Conservation (phyloP, 2,888 invertebrate genomes). For the Pristionchus maxplancki region DNA sequence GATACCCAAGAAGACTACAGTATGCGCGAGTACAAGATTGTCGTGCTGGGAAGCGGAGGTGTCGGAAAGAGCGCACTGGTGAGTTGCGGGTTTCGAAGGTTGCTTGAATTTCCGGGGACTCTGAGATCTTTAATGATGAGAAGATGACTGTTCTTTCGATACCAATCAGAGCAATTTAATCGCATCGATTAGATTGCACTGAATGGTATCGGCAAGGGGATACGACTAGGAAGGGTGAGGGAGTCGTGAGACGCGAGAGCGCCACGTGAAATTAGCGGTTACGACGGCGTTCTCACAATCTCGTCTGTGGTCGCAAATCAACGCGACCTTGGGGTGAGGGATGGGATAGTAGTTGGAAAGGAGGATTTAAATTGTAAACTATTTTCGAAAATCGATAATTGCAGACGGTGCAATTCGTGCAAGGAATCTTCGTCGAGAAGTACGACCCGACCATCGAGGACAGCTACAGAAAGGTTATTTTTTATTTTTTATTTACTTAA, state of each 20-base stretch:
- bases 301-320: not conserved
- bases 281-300: not conserved
- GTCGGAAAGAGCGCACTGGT: slow-evolving; percentile 97
- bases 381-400: slow-evolving; percentile 55
- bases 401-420: slow-evolving; percentile 93
- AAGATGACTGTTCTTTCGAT: not conserved
- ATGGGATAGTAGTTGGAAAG: not conserved
- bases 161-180: not conserved
- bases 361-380: slow-evolving; percentile 9
- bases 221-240: not conserved
- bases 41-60: slow-evolving; percentile 98
- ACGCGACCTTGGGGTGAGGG: not conserved
- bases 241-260: not conserved
- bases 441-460: slow-evolving; percentile 99
- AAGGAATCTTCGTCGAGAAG: slow-evolving; percentile 99
- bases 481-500: not conserved
- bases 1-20: slow-evolving; percentile 23
- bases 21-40: slow-evolving; percentile 99
- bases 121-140: not conserved
- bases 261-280: not conserved
- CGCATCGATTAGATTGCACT: not conserved
- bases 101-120: no score
- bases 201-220: not conserved
- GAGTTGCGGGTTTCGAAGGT: slow-evolving; percentile 56
- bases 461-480: slow-evolving; percentile 81